Base-by-base conservation (phyloP, 1,140 invertebrate species). In the Ips typographus region DNA sequence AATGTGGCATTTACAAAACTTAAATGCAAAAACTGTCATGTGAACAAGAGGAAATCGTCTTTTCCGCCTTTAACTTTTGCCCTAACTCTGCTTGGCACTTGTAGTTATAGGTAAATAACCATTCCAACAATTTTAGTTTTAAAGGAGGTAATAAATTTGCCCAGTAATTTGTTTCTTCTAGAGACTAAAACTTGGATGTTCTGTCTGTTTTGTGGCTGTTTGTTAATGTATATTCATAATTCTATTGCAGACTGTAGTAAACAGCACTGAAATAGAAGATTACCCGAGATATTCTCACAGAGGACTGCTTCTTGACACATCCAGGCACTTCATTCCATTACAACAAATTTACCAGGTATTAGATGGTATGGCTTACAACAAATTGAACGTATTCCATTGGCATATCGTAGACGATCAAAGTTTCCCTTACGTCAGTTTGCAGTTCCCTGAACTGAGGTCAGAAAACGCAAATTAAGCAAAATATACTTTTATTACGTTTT, bases 351-450 rank as follows among this genome's bases (percentile, higher is more conserved):
- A 87, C 8, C 78, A 85, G 43, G 90, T 87, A 1, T 75, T 96
- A 40, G 91, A 92, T 68, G 89, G 91, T 0, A 94, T 97, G 93
- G 86, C 89, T 1, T 90, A 90, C 72, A 95, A 94, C 79, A 98
- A 97, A 81, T 81, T 94, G 62, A 97, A 97, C 80, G 93, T 96
- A 0, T 90, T 98, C 68, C 95, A 97, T 79, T 98, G 95, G 95
- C 95, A 98, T 79, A 91, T 98, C 40, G 89, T 93, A 0, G 95
- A 98, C 79, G 93, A 96, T 77, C 90, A 94, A 72, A 91, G 92
- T 71, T 98, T 97, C 80, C 94, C 95, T 0, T 97, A 91, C 78
- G 82, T 90, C 63, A 95, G 93, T 74, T 79, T 77, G 56, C 82
- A 76, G 43, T 97, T 89, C 82, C 94, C 94, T 1, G 81, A 87